A percentile compares a stretch with the other conserved stretches of the same genome.
Conservation (phyloP, 92 coral and sea anemone species). For the Epizoanthus rinbou region DNA sequence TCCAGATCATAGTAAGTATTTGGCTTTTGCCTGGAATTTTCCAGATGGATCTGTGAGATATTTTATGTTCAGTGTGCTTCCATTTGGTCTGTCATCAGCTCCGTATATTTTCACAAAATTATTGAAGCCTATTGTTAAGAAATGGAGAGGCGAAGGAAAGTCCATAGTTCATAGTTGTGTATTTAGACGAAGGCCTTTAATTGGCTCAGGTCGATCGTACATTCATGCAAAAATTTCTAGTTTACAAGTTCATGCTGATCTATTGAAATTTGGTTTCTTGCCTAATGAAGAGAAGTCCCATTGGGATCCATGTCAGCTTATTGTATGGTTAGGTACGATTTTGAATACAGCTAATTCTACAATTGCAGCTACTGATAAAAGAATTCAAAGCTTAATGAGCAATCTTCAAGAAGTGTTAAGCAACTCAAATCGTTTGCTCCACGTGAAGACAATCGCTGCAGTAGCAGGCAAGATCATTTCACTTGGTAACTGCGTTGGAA, state of each 20-base stretch:
- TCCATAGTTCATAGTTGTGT: background rate
- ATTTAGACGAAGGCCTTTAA: slow-evolving; percentile 56
- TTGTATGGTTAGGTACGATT: slow-evolving; percentile 48
- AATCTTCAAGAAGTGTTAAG: slow-evolving; percentile 32
- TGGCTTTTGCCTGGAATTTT: slow-evolving; percentile 38
- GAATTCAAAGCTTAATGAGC: slow-evolving; percentile 33
- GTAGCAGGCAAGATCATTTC: slow-evolving; percentile 50
- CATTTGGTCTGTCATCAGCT: slow-evolving; percentile 41
- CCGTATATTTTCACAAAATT: slow-evolving; percentile 51
- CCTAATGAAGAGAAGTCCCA: slow-evolving; percentile 60
- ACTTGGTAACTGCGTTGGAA: slow-evolving; percentile 54
- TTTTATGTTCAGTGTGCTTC: slow-evolving; percentile 28
- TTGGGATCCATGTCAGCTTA: slow-evolving; percentile 58
- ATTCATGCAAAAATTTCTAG: slow-evolving; percentile 44
- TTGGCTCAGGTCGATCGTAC: slow-evolving; percentile 19
- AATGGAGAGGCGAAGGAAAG: slow-evolving; percentile 52
- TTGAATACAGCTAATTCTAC: slow-evolving; percentile 48
- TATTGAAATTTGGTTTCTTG: slow-evolving; percentile 58
- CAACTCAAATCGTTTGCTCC: background rate
- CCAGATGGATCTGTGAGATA: slow-evolving; percentile 15
- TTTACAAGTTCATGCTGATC: slow-evolving; percentile 53
- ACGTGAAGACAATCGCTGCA: slow-evolving; percentile 42
- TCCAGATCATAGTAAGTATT: slow-evolving; percentile 19
- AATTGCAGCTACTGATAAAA: slow-evolving; percentile 46
- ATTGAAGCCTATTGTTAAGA: slow-evolving; percentile 49